Conservation (phyloP, 2,113 vertebrate genomes). For the Ploceus nigricollis region DNA sequence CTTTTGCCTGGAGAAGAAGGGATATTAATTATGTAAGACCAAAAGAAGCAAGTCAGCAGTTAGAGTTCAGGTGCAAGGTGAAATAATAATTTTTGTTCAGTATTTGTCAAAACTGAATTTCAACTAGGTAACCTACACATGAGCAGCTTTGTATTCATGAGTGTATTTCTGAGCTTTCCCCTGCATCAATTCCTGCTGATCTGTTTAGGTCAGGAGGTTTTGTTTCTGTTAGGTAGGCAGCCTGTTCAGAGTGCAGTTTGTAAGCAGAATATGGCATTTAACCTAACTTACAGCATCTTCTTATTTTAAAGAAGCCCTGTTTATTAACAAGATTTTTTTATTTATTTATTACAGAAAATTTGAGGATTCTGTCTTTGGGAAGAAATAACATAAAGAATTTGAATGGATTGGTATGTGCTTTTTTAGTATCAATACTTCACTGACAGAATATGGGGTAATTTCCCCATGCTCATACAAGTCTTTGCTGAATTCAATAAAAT, state of each 20-base stretch:
- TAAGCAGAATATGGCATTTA: not conserved
- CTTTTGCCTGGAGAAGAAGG: not conserved
- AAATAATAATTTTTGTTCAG: not conserved
- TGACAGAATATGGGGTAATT: not conserved
- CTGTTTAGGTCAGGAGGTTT: not conserved
- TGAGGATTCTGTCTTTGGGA: slow-evolving; percentile 92
- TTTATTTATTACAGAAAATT: slow-evolving; percentile 81
- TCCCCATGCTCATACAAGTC: not conserved
- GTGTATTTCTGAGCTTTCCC: not conserved
- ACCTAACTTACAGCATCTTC: not conserved
- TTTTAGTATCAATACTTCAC: not conserved
- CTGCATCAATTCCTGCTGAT: not conserved
- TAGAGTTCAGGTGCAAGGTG: not conserved
- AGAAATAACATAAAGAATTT: slow-evolving; percentile 96
- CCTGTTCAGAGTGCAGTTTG: not conserved
- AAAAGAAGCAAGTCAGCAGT: not conserved
- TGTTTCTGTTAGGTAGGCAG: not conserved
- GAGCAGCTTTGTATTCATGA: not conserved
- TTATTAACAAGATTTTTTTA: slow-evolving; percentile 24
- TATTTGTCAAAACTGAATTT: not conserved
- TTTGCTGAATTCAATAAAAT: not conserved
- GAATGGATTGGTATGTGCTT: slow-evolving; percentile 85
- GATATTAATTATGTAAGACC: not conserved
- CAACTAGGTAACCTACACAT: not conserved
- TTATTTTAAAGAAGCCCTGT: not conserved